Evolutionary conservation across 2,888 invertebrate genomes (phyloP), one percentile per base, ranked within the genome.

Genomic region (Diabrotica balteata): DNA sequence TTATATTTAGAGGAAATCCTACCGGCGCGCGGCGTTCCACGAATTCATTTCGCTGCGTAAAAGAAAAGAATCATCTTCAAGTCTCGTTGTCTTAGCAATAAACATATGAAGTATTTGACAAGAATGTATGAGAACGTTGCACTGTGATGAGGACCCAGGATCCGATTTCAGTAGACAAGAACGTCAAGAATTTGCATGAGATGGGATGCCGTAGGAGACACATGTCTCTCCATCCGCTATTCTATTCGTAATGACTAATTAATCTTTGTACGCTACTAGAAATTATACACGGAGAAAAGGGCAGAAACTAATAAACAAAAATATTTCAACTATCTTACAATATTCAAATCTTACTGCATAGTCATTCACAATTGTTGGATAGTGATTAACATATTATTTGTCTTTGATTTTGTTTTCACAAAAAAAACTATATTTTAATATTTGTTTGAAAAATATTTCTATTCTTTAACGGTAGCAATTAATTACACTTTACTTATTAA

Each of bases 61-160:
- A 47, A 9, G 10, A 47, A 7, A 47, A 10, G 4, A 47, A 9
- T 47, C 47, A 47, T 57, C 45, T 55, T 55, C 10, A 55, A 17
- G 55, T 55, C 55, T 55, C 55, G 55, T 55, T 55, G 55, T 55
- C 44, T 17, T 55, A n/a, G 55, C 44, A 55, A 55, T 45, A 55
- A 57, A 57, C 55, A 57, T 44, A 57, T 57, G 55, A 45, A 57
- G 45, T 57, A 57, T 57, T 57, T 57, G 55, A 57, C 55, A 17
- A 11, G 55, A 55, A 55, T 43, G 53, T 53, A 54, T 54, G 54
- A 54, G 43, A 54, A 54, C 54, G 44, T 57, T 57, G 45, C 55
- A 57, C 55, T 45, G 43, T 17, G 44, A 42, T 44, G 8, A 8
- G 55, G 45, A 57, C 43, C 17, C n/a, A 11, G 45, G 45, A 45